A percentile compares a stretch with the other conserved stretches of the same genome.
Evolutionary conservation across 2,888 invertebrate species (phyloP).

Genomic region (Drosophila limbata): DNA sequence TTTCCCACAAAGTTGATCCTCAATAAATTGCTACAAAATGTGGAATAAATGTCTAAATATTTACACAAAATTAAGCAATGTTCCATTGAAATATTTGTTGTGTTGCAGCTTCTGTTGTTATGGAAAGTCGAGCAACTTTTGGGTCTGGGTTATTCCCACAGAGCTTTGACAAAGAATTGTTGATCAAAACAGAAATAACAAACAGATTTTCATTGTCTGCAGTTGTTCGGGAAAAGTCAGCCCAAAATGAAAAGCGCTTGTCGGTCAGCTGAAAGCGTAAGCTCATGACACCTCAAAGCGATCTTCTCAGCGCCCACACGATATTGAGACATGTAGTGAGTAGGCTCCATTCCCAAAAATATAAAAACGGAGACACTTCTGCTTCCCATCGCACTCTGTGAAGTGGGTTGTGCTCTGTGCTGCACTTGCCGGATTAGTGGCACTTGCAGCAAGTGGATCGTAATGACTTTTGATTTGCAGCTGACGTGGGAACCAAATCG

Average conservation of each 20-base stretch:
- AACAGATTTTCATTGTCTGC: conserved; percentile 62
- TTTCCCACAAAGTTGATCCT: conserved; percentile 27
- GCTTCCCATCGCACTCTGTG: conserved; percentile 48
- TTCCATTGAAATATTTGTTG: conserved; percentile 31
- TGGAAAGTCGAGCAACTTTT: conserved; percentile 55
- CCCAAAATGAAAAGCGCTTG: conserved; percentile 10
- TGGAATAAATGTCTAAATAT: conserved; percentile 78
- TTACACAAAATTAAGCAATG: conserved; percentile 67
- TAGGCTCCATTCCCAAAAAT: conserved; percentile 12
- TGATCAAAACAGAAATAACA: conserved; percentile 52
- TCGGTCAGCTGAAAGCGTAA: conserved; percentile 47
- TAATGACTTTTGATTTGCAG: conserved; percentile 82
- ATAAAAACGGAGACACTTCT: conserved; percentile 40
- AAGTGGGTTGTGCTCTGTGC: conserved; percentile 61
- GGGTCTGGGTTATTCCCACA: conserved; percentile 69
- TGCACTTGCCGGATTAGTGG: conserved; percentile 73
- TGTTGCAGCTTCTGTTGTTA: conserved; percentile 71
- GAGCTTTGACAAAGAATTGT: conserved; percentile 68
- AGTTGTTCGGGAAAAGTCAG: conserved; percentile 19
- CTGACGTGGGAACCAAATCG: conserved; percentile 57
- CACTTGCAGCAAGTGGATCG: conserved; percentile 66
- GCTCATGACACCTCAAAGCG: conserved; percentile 72
- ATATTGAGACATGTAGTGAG: conserved; percentile 62
- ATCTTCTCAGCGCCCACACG: conserved; percentile 71
- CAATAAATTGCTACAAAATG: conserved; percentile 63